Base-by-base conservation (phyloP, 2,113 vertebrate species). In the Arvicanthis niloticus region DNA sequence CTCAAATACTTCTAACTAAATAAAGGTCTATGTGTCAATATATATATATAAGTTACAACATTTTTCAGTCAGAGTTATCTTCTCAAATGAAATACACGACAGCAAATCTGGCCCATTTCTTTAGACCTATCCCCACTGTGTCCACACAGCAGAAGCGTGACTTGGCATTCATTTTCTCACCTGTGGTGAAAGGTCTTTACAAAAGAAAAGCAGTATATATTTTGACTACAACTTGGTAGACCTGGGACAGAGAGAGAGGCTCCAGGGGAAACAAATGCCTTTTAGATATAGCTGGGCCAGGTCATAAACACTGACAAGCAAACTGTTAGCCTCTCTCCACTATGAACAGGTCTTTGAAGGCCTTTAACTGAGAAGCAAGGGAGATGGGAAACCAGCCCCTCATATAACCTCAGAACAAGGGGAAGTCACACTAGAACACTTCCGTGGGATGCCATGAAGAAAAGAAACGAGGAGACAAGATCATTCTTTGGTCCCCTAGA, bases 1-100 rank as follows among this genome's bases (percentile, higher is more conserved):
- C 48, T 8, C 77, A 53, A 62, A 85, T 82, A 62, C 73, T n/a
- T 95, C 67, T 91, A 75, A n/a, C 77, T 96, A 4, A 58, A 80
- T 96, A 4, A 58, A 80, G 48, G 58, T 81, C 40, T 81, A 60
- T 19, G 42, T 53, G 40, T 11, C 58, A 87, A 58, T 62, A 53
- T 26, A 42, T 31, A 40, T 37, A n/a, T n/a, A n/a, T n/a, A 53
- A 75, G 70, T 58, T 51, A 70, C 62, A 34, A 34, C 37, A 76
- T 73, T 91, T 77, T 96, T 53, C 51, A 42, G 13, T 76, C 78
- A 95, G 84, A 53, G 76, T 65, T 68, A 10, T 45, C 78, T 62
- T 81, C 75, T 70, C 75, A 62, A 82, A 95, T 1, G 22, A 75
- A 85, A 76, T 24, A 12, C 24, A 4, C 16, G 19, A 5, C 51